Conservation (phyloP, 1,140 invertebrate species). For the Pissodes strobi region DNA sequence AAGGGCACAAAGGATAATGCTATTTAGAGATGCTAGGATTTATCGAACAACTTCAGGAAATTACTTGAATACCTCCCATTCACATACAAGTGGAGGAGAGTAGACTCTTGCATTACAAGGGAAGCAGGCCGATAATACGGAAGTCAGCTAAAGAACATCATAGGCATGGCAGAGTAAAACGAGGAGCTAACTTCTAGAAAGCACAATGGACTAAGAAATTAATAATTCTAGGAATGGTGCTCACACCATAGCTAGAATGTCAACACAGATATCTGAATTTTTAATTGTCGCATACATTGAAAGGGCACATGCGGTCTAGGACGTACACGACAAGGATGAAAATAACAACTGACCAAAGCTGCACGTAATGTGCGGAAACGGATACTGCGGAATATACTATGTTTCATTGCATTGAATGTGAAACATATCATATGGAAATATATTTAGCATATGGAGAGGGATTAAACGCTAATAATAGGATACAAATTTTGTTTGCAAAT, state of each 20-base stretch:
- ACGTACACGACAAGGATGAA: not conserved
- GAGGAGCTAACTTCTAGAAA: not conserved
- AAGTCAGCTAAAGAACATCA: not conserved
- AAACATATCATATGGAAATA: too few relatives aligned
- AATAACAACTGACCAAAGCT: not conserved
- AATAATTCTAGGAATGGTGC: not conserved
- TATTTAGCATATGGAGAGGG: too few relatives aligned
- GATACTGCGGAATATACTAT: not conserved
- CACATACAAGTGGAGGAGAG: conserved; percentile 40
- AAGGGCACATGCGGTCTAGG: conserved; percentile 2
- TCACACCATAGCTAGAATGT: conserved; percentile 4
- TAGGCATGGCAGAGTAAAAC: conserved; percentile 7
- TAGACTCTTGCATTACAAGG: not conserved
- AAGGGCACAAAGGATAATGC: conserved; percentile 29
- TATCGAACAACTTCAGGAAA: conserved; percentile 44
- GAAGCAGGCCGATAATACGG: not conserved
- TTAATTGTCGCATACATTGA: not conserved
- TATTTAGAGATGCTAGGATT: conserved; percentile 29
- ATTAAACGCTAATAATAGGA: too few relatives aligned
- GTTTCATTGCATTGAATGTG: too few relatives aligned
- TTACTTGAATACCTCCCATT: conserved; percentile 41
- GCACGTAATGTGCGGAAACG: not conserved
- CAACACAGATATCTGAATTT: not conserved
- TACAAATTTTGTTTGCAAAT: not conserved
- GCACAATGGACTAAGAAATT: conserved; percentile 21